Evolutionary conservation across 2,113 vertebrate genomes (phyloP).

Genomic region (Anthoscopus minutus): DNA sequence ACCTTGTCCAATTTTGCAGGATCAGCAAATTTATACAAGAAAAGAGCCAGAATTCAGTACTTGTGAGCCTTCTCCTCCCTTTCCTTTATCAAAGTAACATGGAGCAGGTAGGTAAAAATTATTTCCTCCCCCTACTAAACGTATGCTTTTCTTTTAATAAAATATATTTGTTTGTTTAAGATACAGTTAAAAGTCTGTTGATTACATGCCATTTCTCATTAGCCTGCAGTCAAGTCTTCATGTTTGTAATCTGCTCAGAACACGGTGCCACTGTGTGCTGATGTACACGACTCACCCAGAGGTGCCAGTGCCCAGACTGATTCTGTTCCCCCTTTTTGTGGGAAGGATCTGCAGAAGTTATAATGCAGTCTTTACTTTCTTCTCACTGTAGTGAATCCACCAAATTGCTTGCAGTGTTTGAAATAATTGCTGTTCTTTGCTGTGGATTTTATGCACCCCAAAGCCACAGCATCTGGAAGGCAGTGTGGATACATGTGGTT

Average conservation of each 20-base stretch:
- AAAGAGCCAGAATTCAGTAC: conserved; percentile 85
- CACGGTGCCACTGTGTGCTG: rapidly evolving
- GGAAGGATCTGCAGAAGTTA: background rate
- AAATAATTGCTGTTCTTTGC: background rate
- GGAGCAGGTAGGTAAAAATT: conserved; percentile 72
- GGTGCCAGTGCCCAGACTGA: background rate
- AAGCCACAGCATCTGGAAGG: background rate
- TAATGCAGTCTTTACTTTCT: background rate
- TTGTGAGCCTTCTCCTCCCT: conserved; percentile 86
- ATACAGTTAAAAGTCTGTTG: background rate
- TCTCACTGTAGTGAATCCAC: background rate
- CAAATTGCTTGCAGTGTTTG: background rate
- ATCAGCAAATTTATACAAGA: conserved; percentile 91
- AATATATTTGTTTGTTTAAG: background rate
- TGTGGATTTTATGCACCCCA: background rate
- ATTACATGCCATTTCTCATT: background rate
- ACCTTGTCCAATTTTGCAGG: conserved; percentile 57
- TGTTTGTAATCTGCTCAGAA: background rate
- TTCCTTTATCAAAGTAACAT: conserved; percentile 82
- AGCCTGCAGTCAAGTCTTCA: background rate
- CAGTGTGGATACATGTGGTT: background rate
- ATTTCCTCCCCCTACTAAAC: background rate
- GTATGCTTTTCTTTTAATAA: background rate
- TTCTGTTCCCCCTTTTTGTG: background rate
- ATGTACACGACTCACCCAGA: background rate